Evolutionary conservation across 2,888 invertebrate genomes (phyloP).

Genomic region (Asteroscopus sphinx): DNA sequence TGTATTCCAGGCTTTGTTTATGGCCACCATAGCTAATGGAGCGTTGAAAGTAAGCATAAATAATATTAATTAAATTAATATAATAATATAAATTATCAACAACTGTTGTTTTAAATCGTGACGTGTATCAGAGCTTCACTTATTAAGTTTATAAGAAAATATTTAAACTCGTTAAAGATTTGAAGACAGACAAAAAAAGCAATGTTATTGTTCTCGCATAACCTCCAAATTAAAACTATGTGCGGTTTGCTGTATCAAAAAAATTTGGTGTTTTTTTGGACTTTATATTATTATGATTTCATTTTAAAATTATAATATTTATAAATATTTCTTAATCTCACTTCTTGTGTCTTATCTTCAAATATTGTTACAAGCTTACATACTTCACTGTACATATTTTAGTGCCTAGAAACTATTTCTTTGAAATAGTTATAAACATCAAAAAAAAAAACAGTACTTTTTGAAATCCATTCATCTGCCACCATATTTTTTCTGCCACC

Average conservation of each 20-base stretch:
- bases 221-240: no score
- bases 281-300: no score
- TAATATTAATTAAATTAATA: neutral
- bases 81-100: no score
- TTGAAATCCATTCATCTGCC: no score
- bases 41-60: conserved; percentile 33
- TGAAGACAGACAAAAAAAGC: neutral
- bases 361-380: conserved; percentile 36
- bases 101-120: conserved; percentile 3
- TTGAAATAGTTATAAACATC: no score
- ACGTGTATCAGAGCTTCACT: conserved; percentile 8
- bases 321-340: conserved; percentile 41
- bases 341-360: conserved; percentile 33
- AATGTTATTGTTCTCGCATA: no score
- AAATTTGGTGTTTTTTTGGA: no score
- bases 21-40: conserved; percentile 20
- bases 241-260: no score
- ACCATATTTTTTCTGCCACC: no score
- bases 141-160: neutral
- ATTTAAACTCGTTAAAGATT: neutral
- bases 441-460: neutral
- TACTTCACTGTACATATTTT: conserved; percentile 4
- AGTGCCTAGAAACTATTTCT: neutral
- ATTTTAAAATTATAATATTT: neutral
- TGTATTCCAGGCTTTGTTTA: no score